These are phyloP conservation scores for Paradisaea rubra DNA, from an alignment of 2,113 vertebrate species.

Conservation along the genomic window DNA sequence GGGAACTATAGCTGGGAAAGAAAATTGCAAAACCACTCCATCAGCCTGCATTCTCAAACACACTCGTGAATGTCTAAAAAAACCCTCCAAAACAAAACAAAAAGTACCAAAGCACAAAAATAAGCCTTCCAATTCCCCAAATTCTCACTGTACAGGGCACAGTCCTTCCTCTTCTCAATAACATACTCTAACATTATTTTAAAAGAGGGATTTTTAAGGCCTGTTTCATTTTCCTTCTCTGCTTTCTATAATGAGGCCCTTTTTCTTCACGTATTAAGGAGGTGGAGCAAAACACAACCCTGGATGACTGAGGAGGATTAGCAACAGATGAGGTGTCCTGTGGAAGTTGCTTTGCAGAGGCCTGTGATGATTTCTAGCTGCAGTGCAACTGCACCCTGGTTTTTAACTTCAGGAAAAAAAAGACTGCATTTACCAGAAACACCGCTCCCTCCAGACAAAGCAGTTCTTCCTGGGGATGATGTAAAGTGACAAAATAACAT, in stretches of 20 bases:
- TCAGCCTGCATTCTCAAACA: not conserved
- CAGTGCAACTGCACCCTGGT: not conserved
- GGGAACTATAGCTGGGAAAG: not conserved
- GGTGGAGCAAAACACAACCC: constrained; percentile 9
- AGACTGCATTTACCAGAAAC: not conserved
- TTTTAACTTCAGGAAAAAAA: not conserved
- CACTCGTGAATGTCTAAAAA: not conserved
- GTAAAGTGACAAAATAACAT: not conserved
- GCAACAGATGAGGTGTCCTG: constrained; percentile 25
- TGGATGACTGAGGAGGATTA: not conserved
- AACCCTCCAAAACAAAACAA: not conserved
- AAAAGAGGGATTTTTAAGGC: not conserved
- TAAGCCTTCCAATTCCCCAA: not conserved
- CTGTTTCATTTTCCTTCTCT: constrained; percentile 24
- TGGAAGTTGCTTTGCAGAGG: not conserved
- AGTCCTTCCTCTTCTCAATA: not conserved
- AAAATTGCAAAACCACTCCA: not conserved
- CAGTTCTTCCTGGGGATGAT: not conserved
- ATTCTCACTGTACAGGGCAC: not conserved
- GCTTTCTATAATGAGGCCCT: not conserved
- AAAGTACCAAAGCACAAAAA: not conserved
- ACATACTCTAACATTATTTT: not conserved
- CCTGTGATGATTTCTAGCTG: not conserved
- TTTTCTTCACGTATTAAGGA: not conserved
- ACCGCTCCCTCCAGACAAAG: not conserved